Conservation (phyloP, 2,113 vertebrate species). For the Corvus cornix region DNA sequence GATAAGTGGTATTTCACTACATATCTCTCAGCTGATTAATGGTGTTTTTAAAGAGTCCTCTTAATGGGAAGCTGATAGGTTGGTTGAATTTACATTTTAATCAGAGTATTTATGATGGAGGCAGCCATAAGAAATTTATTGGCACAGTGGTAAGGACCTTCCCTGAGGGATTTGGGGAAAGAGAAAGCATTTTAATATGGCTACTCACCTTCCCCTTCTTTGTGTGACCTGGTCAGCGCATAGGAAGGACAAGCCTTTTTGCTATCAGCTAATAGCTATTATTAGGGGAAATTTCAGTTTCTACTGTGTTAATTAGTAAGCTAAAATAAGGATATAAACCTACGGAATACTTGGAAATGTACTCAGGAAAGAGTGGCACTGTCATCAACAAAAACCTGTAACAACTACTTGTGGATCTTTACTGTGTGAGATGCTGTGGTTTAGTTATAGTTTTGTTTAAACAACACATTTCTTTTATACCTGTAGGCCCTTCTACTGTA, state of each 20-base stretch:
- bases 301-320: neutral
- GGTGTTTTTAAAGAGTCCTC: slow-evolving; percentile 91
- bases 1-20: slow-evolving; percentile 93
- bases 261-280: neutral
- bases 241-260: neutral
- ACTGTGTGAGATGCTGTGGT: neutral
- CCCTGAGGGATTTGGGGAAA: slow-evolving; percentile 36
- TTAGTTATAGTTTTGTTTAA: neutral
- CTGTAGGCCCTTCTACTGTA: neutral
- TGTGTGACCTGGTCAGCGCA: neutral
- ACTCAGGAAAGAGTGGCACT: neutral
- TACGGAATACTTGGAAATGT: neutral
- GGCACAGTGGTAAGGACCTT: slow-evolving; percentile 61
- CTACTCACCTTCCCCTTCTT: slow-evolving; percentile 47
- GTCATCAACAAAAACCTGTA: neutral
- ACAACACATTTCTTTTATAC: neutral
- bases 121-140: slow-evolving; percentile 80
- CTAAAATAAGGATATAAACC: neutral
- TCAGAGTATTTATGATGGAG: slow-evolving; percentile 87
- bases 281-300: neutral
- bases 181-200: slow-evolving; percentile 25
- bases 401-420: neutral
- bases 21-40: slow-evolving; percentile 94
- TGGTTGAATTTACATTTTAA: slow-evolving; percentile 98
- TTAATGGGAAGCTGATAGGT: slow-evolving; percentile 97